Evolutionary conservation across 2,113 vertebrate species (phyloP), one percentile per base, ranked within the genome.

Genomic region (Urocitellus parryii): DNA sequence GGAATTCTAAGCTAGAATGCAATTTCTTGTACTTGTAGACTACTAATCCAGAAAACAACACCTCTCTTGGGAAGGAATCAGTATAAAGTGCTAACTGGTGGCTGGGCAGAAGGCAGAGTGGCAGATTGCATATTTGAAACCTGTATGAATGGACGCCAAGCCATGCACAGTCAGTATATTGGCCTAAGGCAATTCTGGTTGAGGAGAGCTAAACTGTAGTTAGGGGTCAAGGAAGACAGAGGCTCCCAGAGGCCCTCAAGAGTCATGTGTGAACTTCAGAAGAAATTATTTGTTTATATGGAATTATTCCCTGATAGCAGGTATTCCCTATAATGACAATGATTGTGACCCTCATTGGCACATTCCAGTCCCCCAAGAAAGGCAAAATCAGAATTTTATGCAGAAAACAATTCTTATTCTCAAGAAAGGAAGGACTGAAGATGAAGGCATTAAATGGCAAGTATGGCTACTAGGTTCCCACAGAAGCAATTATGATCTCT

Each of bases 381-480:
- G 14, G 4, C 4, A 84, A 18, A 86, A 13, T 58, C 14, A 58
- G 2, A 67, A 7, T 53, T 29, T 88, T 48, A 67, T 29, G 14
- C 9, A 42, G 22, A 74, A 88, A 86, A 39, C 16, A 58, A 70
- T 27, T 67, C 11, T 74, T 61, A 61, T 17, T 81, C 29, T 91
- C 56, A 83, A 37, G 18, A 76, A 90, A 32, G 24, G 16, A 39
- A 70, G 74, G 74, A 58, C 13, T 13, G 22, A 70, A 77, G 39
- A 2, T 68, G 4, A 90, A 74, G 45, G 17, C 8, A 32, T 56
- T 48, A 85, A 53, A 58, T 79, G 32, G 1, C 8, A 72, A 7
- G 2, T 13, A 77, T 29, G 8, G n/a, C 9, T 25, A 45, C 14
- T 6, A 0, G 39, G 1, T 16, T 8, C 4, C 1, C 2, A 0